Evolutionary conservation across 1,140 invertebrate genomes (phyloP), one percentile per base, ranked within the genome.

Genomic region (Theocolax elegans): DNA sequence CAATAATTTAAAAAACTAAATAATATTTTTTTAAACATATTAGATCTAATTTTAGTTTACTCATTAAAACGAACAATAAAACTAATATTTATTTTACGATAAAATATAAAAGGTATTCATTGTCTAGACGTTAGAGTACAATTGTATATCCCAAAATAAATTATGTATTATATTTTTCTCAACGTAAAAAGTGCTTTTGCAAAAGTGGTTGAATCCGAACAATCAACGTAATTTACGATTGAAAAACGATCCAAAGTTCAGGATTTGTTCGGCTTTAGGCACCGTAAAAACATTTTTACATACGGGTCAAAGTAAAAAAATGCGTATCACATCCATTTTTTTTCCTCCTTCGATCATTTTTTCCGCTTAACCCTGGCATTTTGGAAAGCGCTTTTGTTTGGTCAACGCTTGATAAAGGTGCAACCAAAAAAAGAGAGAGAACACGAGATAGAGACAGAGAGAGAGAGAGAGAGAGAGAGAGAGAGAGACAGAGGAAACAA

Each of bases 171-270:
- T 60, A 27, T 38, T 44, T 46, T 13, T 3, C 17, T 3, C 35
- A 13, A 23, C 1, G 19, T 21, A 31, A 8, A 38, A 21, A 23
- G 15, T 51, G 15, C 19, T 19, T 21, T 8, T 8, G 58, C 2
- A n/a, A n/a, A 35, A 8, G n/a, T 31, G 44, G 25, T 49, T n/a
- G 3, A 63, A 49, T 48, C 42, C 6, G 44, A 25, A 56, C 40
- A 56, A 66, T 54, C 49, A 17, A 10, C 29, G 46, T 21, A 31
- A 56, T 66, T 56, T 66, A 66, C n/a, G 64, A 44, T 66, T 56
- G 17, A 40, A 65, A 40, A 21, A 17, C 29, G 19, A 25, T 13
- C 15, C 29, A 21, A 53, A 65, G 42, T 44, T 19, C 53, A 12
- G 54, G 15, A 67, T 49, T 56, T 49, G 21, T 48, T 38, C 29